Evolutionary conservation across 2,797 vertebrate species (phyloP).

Genomic region (Neomorphus geoffroyi): DNA sequence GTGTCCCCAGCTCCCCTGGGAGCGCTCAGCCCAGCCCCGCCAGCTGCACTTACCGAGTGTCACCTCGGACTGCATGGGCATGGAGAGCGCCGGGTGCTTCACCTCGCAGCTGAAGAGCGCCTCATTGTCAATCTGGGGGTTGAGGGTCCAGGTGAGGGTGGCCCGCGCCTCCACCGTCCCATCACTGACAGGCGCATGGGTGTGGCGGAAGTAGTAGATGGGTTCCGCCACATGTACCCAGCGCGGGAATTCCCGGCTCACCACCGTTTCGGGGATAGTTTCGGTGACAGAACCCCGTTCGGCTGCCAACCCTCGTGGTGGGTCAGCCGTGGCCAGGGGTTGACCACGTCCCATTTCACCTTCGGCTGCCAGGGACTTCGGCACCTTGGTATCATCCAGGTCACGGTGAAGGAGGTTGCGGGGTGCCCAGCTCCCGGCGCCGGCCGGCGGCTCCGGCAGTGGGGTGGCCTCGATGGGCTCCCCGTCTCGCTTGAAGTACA

Average conservation of each 20-base stretch:
- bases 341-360: slow-evolving; percentile 64
- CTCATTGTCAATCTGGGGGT: slow-evolving; percentile 92
- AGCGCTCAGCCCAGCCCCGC: rapidly evolving
- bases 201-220: slow-evolving; percentile 87
- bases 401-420: slow-evolving; percentile 81
- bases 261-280: slow-evolving; percentile 87
- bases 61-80: slow-evolving; percentile 96
- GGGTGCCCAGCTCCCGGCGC: slow-evolving; percentile 64
- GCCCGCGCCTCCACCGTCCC: slow-evolving; percentile 90
- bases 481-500: slow-evolving; percentile 93
- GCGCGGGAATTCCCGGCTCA: slow-evolving; percentile 91
- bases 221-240: slow-evolving; percentile 90
- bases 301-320: slow-evolving; percentile 64
- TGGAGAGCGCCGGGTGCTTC: slow-evolving; percentile 92
- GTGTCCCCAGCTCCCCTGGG: neutral
- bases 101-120: slow-evolving; percentile 97
- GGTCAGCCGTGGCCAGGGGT: slow-evolving; percentile 64
- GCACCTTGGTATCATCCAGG: slow-evolving; percentile 89
- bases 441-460: slow-evolving; percentile 76
- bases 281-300: slow-evolving; percentile 83
- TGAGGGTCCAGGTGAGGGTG: slow-evolving; percentile 92
- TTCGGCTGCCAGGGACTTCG: slow-evolving; percentile 82
- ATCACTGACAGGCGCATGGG: slow-evolving; percentile 78
- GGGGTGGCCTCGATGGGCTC: slow-evolving; percentile 87
- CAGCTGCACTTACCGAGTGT: slow-evolving; percentile 82